Conservation (phyloP, 2,113 vertebrate species). For the Hemiscyllium ocellatum region DNA sequence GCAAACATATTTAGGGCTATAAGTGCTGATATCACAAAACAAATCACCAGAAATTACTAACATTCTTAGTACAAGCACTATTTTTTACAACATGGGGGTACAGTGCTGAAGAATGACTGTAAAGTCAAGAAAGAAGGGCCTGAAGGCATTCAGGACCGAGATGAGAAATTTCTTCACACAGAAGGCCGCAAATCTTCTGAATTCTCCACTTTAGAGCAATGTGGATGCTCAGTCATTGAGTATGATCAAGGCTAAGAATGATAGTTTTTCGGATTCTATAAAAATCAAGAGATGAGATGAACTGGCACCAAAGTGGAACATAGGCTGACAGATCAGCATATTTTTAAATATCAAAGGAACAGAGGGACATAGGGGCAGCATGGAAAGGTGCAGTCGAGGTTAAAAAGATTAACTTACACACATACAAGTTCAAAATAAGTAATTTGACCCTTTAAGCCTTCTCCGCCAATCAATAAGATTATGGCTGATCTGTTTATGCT, state of each 20-base stretch:
- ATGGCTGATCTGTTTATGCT: no score
- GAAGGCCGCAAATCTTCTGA: background rate
- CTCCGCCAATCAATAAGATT: no score
- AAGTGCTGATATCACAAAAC: background rate
- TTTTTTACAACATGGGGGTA: background rate
- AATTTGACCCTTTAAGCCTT: no score
- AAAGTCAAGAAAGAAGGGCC: no score
- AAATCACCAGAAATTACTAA: background rate
- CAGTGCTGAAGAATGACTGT: background rate
- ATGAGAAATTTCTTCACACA: background rate
- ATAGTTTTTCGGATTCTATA: background rate
- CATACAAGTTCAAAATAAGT: no score
- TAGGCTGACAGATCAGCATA: background rate
- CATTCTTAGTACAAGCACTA: background rate
- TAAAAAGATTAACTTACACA: background rate
- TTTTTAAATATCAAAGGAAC: background rate
- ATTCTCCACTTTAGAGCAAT: background rate
- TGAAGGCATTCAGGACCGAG: background rate
- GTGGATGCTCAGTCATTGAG: background rate
- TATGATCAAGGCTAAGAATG: background rate
- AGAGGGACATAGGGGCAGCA: background rate
- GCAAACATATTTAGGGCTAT: background rate
- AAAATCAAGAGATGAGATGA: background rate
- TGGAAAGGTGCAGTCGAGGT: background rate
- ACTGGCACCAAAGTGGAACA: background rate